These are phyloP conservation scores for Zaprionus vittiger DNA, from an alignment of 1,140 invertebrate species.

Conservation along the genomic window DNA sequence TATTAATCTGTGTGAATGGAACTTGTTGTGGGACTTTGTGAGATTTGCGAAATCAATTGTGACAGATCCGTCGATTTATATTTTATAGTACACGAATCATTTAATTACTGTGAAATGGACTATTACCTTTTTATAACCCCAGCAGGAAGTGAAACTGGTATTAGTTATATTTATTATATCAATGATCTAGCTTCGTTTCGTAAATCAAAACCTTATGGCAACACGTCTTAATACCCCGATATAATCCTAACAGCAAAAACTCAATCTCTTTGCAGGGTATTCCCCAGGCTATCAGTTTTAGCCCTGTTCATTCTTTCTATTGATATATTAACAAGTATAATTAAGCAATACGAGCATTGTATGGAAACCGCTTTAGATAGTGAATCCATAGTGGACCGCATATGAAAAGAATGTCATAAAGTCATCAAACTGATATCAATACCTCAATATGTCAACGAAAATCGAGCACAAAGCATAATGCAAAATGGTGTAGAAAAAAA, in stretches of 20 bases:
- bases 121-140: conserved; percentile 32
- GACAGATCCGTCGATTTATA: conserved; percentile 36
- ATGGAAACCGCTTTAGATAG: conserved; percentile 32
- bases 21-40: conserved; percentile 30
- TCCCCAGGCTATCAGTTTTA: neutral
- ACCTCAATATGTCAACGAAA: conserved; percentile 52
- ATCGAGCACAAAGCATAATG: conserved; percentile 7
- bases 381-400: conserved; percentile 38
- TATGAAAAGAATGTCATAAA: conserved; percentile 32
- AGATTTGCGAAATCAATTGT: conserved; percentile 43
- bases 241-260: no score
- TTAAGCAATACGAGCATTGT: conserved; percentile 55
- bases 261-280: neutral
- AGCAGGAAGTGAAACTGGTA: neutral
- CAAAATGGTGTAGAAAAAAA: neutral
- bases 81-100: conserved; percentile 27
- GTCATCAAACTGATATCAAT: conserved; percentile 46
- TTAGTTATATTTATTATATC: neutral
- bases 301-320: neutral
- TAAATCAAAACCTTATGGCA: no score
- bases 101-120: conserved; percentile 30
- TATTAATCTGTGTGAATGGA: conserved; percentile 54
- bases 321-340: conserved; percentile 40
- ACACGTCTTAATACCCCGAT: no score
- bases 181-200: neutral